These are phyloP conservation scores for Ceratosolen solmsi DNA, from an alignment of 1,140 invertebrate genomes.

Conservation along the genomic window DNA sequence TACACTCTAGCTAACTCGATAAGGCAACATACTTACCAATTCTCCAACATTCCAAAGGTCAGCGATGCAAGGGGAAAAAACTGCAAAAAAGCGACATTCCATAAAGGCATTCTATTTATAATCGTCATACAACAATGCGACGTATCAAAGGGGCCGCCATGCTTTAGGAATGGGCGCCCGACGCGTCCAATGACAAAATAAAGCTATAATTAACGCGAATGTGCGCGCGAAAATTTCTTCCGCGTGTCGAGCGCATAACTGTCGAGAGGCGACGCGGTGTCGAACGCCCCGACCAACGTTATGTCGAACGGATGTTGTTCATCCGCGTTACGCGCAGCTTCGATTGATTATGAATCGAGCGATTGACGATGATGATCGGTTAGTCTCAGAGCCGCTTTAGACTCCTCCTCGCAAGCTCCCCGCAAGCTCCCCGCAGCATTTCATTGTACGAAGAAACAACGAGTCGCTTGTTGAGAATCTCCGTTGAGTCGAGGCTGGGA, in stretches of 20 bases:
- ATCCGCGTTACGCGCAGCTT: neutral
- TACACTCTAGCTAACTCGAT: too few species aligned
- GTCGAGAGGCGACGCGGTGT: too few species aligned
- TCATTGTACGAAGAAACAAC: too few species aligned
- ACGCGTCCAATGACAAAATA: slow-evolving; percentile 13
- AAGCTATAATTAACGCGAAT: slow-evolving; percentile 30
- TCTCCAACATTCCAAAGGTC: too few species aligned
- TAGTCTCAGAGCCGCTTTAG: neutral
- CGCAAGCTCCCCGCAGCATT: too few species aligned
- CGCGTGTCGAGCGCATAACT: neutral
- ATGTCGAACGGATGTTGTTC: neutral
- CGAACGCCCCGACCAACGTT: neutral
- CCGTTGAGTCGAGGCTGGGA: too few species aligned
- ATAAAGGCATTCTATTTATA: slow-evolving; percentile 12
- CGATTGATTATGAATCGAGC: slow-evolving; percentile 37
- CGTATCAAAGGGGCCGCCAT: neutral
- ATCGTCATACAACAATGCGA: neutral
- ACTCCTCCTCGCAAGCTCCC: neutral
- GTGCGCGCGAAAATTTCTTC: neutral
- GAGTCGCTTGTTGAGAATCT: too few species aligned
- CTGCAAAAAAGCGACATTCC: too few species aligned
- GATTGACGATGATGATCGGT: slow-evolving; percentile 1
- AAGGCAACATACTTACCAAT: too few species aligned
- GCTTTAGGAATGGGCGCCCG: neutral
- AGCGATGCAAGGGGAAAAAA: too few species aligned